Percentiles rank a stretch among this genome's conserved stretches.
These are phyloP conservation scores for Nowickia ferox DNA, from an alignment of 2,888 invertebrate species.

Conservation along the genomic window DNA sequence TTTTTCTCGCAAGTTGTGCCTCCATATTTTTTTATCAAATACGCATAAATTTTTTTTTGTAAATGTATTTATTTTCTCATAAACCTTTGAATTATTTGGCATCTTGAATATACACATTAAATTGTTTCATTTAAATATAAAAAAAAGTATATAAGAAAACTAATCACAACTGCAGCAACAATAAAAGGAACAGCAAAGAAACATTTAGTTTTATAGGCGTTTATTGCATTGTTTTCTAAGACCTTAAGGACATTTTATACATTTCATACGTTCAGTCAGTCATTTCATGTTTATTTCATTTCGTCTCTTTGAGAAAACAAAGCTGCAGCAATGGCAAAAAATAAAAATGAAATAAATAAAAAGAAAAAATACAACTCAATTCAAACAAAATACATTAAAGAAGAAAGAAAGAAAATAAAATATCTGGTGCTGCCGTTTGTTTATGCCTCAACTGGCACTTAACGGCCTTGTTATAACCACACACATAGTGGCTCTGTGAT, in stretches of 20 bases:
- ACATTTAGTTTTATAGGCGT: conserved; percentile 57
- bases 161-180: conserved; percentile 4
- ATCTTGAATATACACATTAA: conserved; percentile 29
- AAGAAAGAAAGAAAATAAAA: neutral
- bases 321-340: conserved; percentile 7
- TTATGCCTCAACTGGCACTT: conserved; percentile 61
- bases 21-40: too few relatives aligned
- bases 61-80: too few relatives aligned
- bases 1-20: too few relatives aligned
- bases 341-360: neutral
- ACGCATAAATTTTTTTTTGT: too few relatives aligned
- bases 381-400: conserved; percentile 39
- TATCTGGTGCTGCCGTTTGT: conserved; percentile 19
- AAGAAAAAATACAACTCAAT: conserved; percentile 45
- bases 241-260: conserved; percentile 66
- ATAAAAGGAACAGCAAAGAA: conserved; percentile 32
- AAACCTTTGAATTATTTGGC: conserved; percentile 1
- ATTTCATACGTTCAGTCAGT: conserved; percentile 31
- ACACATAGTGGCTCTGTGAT: conserved; percentile 53
- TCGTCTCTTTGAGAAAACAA: conserved; percentile 35
- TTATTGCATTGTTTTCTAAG: conserved; percentile 66
- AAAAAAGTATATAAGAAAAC: conserved; percentile 10
- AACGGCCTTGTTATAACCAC: conserved; percentile 65
- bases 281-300: conserved; percentile 48
- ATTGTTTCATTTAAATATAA: conserved; percentile 12